phyloP scores from a whole-genome alignment of 1,140 invertebrate genomes.

The Brachionus sp. region DNA sequence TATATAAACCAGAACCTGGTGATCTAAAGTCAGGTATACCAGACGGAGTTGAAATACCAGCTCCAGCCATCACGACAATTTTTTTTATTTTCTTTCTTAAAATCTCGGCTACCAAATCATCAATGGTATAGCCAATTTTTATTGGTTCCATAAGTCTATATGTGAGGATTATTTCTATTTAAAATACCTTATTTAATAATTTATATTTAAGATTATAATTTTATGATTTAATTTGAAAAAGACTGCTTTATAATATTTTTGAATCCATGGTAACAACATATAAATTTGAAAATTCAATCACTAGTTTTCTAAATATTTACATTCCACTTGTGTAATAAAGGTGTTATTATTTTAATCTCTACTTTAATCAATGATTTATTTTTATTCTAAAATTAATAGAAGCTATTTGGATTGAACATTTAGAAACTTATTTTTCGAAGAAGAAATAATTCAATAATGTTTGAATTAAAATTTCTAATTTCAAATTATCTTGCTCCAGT shows the following conservation, averaged over 20 bases:
- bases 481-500: background rate
- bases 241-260: too few species aligned
- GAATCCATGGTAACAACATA: too few species aligned
- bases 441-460: background rate
- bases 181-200: background rate
- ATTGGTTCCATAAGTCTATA: background rate
- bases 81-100: conserved; percentile 67
- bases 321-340: too few species aligned
- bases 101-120: background rate
- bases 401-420: too few species aligned
- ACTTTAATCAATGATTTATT: too few species aligned
- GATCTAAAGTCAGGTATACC: conserved; percentile 45
- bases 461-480: background rate
- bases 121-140: conserved; percentile 5
- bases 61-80: conserved; percentile 85
- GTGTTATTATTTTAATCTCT: too few species aligned
- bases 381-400: too few species aligned
- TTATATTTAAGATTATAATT: background rate
- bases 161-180: background rate
- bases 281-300: too few species aligned
- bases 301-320: too few species aligned
- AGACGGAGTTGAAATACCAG: conserved; percentile 77
- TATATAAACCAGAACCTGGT: conserved; percentile 17
- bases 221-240: too few species aligned
- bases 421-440: too few species aligned